Base-by-base conservation (phyloP, 2,888 invertebrate species). In the Eumerus sabulonum region DNA sequence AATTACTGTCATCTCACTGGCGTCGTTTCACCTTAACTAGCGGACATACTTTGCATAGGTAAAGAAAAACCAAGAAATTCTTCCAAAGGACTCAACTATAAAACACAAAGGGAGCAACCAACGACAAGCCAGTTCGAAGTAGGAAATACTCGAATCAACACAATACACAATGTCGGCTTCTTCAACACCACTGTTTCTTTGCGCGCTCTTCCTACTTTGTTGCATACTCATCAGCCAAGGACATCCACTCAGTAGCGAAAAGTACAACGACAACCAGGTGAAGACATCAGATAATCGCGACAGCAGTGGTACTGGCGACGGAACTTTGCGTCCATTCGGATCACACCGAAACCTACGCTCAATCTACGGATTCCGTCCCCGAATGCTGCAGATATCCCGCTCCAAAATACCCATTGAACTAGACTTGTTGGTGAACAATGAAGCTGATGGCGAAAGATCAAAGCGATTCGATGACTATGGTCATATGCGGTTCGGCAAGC, bases 401-500 rank as follows among this genome's bases (percentile, higher is more conserved):
- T 85, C 88, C 0, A 86, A 86, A 68, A 83, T 86, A 27, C 89
- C 89, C 7, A 84, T 87, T 16, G 87, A 86, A 66, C 57, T 88
- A 66, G 87, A 88, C 60, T 82, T 88, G 9, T 64, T 88, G 11
- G 82, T 88, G 56, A 86, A 88, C 54, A 86, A 85, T 16, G 86
- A 86, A 9, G 51, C 40, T 9, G 86, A 86, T 13, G 82, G 77
- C 11, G 85, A 85, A n/a, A 85, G 87, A 17, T 68, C 84, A 5
- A 93, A 85, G 88, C 92, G 86, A 82, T 93, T 93, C 82, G 93
- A 94, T 83, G 94, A 94, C 85, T 94, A 94, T 83, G 94, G 94
- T 0, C 93, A 94, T 83, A 90, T 94, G 88, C 87, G 92, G 83
- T 92, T 92, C 84, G 92, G 92, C 2, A 92, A 92, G 83, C 90